Base-by-base conservation (phyloP, 2,113 vertebrate species). In the Dromas ardeola region DNA sequence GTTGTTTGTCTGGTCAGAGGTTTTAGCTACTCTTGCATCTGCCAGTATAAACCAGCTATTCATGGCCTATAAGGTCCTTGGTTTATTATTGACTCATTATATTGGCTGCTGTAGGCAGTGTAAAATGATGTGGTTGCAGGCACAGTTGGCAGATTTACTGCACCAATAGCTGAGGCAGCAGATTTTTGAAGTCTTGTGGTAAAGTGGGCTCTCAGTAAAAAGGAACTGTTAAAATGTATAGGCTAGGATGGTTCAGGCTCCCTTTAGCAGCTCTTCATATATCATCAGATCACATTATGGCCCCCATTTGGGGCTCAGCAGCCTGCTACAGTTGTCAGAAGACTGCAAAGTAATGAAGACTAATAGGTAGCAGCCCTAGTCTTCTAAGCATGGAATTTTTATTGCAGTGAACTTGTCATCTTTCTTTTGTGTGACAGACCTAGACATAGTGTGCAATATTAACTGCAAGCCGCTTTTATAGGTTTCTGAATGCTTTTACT, bases 321-420 rank as follows among this genome's bases (percentile, higher is more conserved):
- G 98, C 98, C 99, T 98, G 98, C 98, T 99, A 98, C 98, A 98
- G 98, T 99, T 99, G 98, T 99, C 98, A 98, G 97, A 98, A 98
- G 98, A 98, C 98, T 99, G 98, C 98, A 98, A 99, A 98, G 98
- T 99, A 99, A 99, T 99, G 98, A 99, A 99, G 98, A 99, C 98
- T 99, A 99, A 99, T 99, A 98, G 98, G 98, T 98, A 98, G 98
- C 98, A 98, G 98, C 98, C 97, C 93, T 98, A 97, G 98, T 98
- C 98, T 98, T 98, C 98, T 98, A 99, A 98, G 98, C 98, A 98
- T 98, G 98, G 98, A 98, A 98, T 99, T 99, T 99, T 99, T 99
- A 99, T 99, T 98, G 98, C 98, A 97, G 98, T 92, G 93, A 99
- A 98, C 98, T 98, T 98, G 98, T 99, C 98, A 98, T 98, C 98